Base-by-base conservation (phyloP, 2,797 vertebrate species). In the Leptatherina wallacei region DNA sequence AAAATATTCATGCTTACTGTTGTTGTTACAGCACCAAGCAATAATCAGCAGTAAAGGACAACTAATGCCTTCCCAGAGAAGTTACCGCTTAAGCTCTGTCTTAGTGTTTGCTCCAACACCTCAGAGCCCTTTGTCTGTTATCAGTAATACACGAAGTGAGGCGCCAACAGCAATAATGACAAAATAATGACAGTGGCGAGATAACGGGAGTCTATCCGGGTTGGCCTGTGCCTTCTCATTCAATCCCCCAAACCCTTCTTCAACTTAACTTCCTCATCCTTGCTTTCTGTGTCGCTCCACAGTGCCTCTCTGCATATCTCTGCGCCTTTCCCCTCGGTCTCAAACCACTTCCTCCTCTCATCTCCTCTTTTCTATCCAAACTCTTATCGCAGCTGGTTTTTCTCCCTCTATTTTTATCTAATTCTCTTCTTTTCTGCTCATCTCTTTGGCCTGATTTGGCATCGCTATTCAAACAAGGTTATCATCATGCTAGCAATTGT, bases 151-250 rank as follows among this genome's bases (percentile, higher is more conserved):
- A 86, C 80, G 82, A 86, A 92, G 87, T 89, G 81, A 88, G 77
- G 87, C 88, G 20, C 84, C 88, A 79, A 79, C 87, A 44, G 56
- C 86, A 84, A 77, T 91, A 92, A 93, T 92, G 89, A 89, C 92
- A 87, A 93, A 93, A 92, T 92, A 93, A 93, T 91, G 89, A 89
- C 91, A 87, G 82, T 33, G 83, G 67, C 6, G 81, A 84, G 91
- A 94, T 93, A 92, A 90, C 77, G 0, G 0, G 54, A 82, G 75
- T 82, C 88, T 77, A 60, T 77, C 81, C 66, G 62, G 64, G 64
- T 84, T 81, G 82, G 76, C 83, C 78, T 81, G 70, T 73, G 81
- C 81, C 73, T 80, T 66, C 64, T 68, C 35, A 42, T 74, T 75
- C 71, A 77, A 56, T 71, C 63, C 55, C 55, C 62, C 42, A 47